Conservation (phyloP, 2,888 invertebrate species). For the Pecten maximus region DNA sequence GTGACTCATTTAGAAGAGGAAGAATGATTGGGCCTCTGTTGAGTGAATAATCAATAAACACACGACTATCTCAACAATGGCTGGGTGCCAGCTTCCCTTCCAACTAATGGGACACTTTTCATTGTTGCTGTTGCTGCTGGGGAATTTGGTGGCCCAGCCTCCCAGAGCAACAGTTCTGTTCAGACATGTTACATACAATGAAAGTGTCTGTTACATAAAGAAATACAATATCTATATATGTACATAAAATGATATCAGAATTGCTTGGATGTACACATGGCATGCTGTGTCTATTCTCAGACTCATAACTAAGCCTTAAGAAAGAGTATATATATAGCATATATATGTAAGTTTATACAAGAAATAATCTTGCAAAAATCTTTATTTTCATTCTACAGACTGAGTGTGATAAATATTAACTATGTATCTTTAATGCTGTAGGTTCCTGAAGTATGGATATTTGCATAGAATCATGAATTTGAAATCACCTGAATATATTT, state of each 20-base stretch:
- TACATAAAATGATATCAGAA: background rate
- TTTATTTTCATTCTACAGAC: too few species aligned
- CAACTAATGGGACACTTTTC: background rate
- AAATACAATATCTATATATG: background rate
- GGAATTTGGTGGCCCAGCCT: background rate
- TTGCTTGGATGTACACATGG: background rate
- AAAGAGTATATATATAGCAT: background rate
- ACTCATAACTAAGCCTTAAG: background rate
- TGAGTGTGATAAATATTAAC: too few species aligned
- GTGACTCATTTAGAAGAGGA: conserved; percentile 9
- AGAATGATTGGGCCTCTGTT: background rate
- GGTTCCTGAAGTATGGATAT: too few species aligned
- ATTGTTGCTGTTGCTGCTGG: conserved; percentile 24
- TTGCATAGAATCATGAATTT: too few species aligned
- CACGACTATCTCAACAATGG: background rate
- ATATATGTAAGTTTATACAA: background rate
- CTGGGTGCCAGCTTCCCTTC: background rate
- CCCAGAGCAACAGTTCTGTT: conserved; percentile 1
- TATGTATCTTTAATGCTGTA: too few species aligned
- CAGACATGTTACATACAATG: conserved; percentile 5
- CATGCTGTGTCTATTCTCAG: too few species aligned
- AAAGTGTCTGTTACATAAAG: background rate
- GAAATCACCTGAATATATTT: too few species aligned
- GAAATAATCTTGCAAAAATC: too few species aligned
- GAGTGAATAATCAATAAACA: conserved; percentile 10